phyloP scores from a whole-genome alignment of 1,140 invertebrate species.

The Copidosoma floridanum region DNA sequence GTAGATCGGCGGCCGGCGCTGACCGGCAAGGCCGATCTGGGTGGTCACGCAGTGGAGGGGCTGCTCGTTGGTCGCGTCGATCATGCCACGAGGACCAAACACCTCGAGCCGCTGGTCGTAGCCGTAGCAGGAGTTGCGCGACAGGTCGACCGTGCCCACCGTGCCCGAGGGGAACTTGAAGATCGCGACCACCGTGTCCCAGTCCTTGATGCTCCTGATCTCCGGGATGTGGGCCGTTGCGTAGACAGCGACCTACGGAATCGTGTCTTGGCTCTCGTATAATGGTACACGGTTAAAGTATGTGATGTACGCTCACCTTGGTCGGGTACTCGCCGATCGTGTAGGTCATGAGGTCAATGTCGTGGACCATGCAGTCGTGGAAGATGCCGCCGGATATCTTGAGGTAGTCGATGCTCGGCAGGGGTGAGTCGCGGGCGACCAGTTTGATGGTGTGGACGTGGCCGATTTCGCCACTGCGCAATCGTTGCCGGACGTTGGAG shows the following conservation, averaged over 20 bases:
- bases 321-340: slow-evolving; percentile 63
- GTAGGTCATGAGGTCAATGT: slow-evolving; percentile 67
- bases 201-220: slow-evolving; percentile 62
- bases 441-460: slow-evolving; percentile 65
- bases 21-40: slow-evolving; percentile 49
- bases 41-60: slow-evolving; percentile 55
- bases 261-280: too few species aligned
- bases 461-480: slow-evolving; percentile 62
- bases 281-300: too few species aligned
- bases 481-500: slow-evolving; percentile 52
- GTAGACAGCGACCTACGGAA: slow-evolving; percentile 55
- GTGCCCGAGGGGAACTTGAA: slow-evolving; percentile 66
- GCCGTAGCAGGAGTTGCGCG: slow-evolving; percentile 63
- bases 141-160: slow-evolving; percentile 65
- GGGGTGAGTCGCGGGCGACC: slow-evolving; percentile 63
- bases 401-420: slow-evolving; percentile 64
- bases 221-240: slow-evolving; percentile 61
- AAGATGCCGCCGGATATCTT: slow-evolving; percentile 70
- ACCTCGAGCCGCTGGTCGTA: slow-evolving; percentile 73
- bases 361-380: slow-evolving; percentile 72
- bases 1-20: slow-evolving; percentile 59
- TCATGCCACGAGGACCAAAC: slow-evolving; percentile 63
- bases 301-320: slow-evolving; percentile 45
- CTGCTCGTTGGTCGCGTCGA: slow-evolving; percentile 61
- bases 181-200: slow-evolving; percentile 64